Conservation (phyloP, 2,888 invertebrate species). For the Campaea margaritaria region DNA sequence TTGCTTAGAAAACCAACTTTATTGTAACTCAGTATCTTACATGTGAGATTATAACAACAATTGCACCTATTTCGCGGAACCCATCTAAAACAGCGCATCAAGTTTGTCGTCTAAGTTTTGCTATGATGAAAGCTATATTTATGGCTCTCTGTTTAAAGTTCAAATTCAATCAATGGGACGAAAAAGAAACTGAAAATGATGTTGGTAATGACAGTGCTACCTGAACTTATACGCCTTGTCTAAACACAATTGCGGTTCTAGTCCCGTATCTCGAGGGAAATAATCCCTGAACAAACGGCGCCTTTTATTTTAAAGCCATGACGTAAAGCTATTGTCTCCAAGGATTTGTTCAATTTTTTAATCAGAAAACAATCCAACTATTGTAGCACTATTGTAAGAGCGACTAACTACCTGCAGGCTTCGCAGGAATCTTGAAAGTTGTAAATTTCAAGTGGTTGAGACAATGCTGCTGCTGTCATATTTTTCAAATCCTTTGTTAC, state of each 20-base stretch:
- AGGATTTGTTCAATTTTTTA: constrained; percentile 52
- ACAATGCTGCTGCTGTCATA: constrained; percentile 44
- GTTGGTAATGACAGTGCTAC: constrained; percentile 68
- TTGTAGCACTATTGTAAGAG: constrained; percentile 49
- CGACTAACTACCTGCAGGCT: constrained; percentile 49
- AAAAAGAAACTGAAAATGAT: constrained; percentile 41
- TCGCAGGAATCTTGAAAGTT: constrained; percentile 46
- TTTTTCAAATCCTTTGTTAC: constrained; percentile 36
- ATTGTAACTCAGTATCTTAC: constrained; percentile 50
- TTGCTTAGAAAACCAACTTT: constrained; percentile 54
- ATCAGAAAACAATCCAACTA: constrained; percentile 54
- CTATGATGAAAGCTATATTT: constrained; percentile 20
- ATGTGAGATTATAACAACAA: constrained; percentile 46
- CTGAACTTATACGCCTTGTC: constrained; percentile 73
- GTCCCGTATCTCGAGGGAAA: constrained; percentile 60
- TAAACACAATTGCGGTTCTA: constrained; percentile 69
- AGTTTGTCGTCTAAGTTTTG: constrained; percentile 14
- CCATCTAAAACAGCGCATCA: constrained; percentile 39
- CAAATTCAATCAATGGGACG: constrained; percentile 36
- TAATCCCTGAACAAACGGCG: constrained; percentile 76
- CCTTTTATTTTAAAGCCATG: constrained; percentile 75
- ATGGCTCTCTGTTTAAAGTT: constrained; percentile 29
- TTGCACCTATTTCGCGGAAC: constrained; percentile 58
- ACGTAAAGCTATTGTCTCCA: constrained; percentile 70
- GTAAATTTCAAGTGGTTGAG: constrained; percentile 53